A percentile compares a stretch with the other conserved stretches of the same genome.
These are phyloP conservation scores for Bubalus kerabau DNA, from an alignment of 2,113 vertebrate species.

Conservation along the genomic window DNA sequence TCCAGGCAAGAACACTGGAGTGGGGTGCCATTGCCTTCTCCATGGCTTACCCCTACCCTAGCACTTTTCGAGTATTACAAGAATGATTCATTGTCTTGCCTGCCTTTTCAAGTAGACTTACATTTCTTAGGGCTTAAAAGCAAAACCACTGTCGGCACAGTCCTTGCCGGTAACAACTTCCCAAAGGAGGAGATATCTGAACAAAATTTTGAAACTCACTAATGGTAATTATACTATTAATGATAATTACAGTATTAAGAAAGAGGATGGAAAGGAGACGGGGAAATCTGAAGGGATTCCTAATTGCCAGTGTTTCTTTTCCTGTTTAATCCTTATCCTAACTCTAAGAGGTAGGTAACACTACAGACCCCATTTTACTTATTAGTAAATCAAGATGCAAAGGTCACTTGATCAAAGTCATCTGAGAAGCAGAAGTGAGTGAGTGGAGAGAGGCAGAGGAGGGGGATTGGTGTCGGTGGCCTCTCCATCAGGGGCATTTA, in stretches of 20 bases:
- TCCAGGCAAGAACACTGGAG: no score
- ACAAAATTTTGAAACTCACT: neutral
- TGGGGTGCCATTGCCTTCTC: no score
- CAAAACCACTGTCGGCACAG: neutral
- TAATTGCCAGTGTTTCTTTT: neutral
- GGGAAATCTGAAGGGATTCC: neutral
- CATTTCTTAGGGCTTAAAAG: neutral
- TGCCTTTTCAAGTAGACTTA: neutral
- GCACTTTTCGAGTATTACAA: neutral
- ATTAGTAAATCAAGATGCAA: neutral
- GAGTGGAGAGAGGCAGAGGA: neutral
- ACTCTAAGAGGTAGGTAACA: neutral
- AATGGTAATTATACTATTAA: neutral
- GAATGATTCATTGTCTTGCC: neutral
- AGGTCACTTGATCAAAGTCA: neutral
- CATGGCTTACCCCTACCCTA: neutral
- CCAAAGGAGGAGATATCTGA: neutral
- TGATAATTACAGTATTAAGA: neutral
- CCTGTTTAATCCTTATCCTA: neutral
- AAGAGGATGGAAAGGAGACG: neutral
- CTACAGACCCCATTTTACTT: neutral
- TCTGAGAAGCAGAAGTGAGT: neutral
- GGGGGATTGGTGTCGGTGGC: neutral
- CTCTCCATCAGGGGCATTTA: neutral
- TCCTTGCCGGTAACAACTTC: neutral